Evolutionary conservation across 2,797 vertebrate species (phyloP), one percentile per base, ranked within the genome.

Genomic region (Dryobates pubescens): DNA sequence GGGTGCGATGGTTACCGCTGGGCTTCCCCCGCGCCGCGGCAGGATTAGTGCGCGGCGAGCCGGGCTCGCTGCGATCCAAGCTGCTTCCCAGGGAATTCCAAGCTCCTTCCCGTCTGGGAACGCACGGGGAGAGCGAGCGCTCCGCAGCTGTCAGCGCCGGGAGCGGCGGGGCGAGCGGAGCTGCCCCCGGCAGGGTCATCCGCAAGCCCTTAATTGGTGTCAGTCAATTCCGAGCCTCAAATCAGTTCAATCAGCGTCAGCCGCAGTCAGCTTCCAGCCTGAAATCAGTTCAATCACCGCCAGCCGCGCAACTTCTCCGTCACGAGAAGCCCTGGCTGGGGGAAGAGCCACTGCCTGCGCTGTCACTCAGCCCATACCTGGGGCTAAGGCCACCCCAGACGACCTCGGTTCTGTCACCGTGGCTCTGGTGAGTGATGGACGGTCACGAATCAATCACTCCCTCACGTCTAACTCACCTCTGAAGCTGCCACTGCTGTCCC

Each of bases 291-390:
- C 47, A 22, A 22, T 49, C 47, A 49, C 20, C 7, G 47, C 47
- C 19, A 23, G 27, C 23, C 8, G 7, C 57, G 0, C 84, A 3
- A 32, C 36, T 73, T 19, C 59, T n/a, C 14, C 63, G 0, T 58
- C 67, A 3, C 26, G 7, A 13, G 12, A 6, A 49, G 88, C 3
- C 7, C 15, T 4, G 88, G 75, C 3, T 11, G 22, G 17, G 63
- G 77, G 4, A 3, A 30, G 64, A 38, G 15, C 18, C 0, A 3
- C 13, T 34, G 43, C 70, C 41, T 5, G 80, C 8, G 34, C 77
- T 9, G 0, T 63, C 10, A 41, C 29, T 54, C 76, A 1, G 7
- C 2, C 1, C 3, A 26, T 3, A 2, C 3, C 4, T 3, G 17
- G 2, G 64, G 58, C 26, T 16, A 1, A 2, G 1, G 38, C 67